Evolutionary conservation across 2,797 vertebrate species (phyloP), one percentile per base, ranked within the genome.

Genomic region (Poeciliopsis infans): DNA sequence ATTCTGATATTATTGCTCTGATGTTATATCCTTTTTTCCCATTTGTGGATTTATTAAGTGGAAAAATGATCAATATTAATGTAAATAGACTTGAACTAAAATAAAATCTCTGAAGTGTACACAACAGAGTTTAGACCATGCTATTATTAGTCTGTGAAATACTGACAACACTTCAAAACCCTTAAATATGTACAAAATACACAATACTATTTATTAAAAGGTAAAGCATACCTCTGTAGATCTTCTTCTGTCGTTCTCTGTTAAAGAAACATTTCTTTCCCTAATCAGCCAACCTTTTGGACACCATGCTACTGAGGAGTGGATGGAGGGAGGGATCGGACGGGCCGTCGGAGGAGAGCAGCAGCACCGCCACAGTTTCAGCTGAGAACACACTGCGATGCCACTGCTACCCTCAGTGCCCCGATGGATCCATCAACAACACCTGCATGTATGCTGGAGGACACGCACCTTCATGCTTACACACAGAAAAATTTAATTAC

Each of bases 331-430:
- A 96, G 68, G 95, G 89, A 15, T 91, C 95, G 75, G 96, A 97
- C 86, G 91, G 86, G 77, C 93, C 90, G 86, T 93, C 87, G 75
- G 96, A 95, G 85, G 95, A 96, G 39, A 90, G 87, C 79, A 95
- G 96, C 84, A 96, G 94, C 77, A 91, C 95, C 0, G 94, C 93
- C 73, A 91, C 96, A 4, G 91, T 93, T 15, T 91, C 93, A 66
- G 90, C 95, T 0, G 95, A 95, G 85, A 97, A 96, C 93, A 88
- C 95, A 78, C 93, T 99, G 33, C 95, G 94, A 88, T 99, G 98
- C 82, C 96, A 97, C 89, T 99, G 98, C 94, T 96, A 97, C 90
- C 97, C 97, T 81, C 96, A 98, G 77, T 99, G 98, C 87, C 97
- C 98, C 0, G 98, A 98, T 85, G 97, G 97, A 85, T 96, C 97